Evolutionary conservation across 1,140 invertebrate species (phyloP).

Genomic region (Bombus consobrinus): DNA sequence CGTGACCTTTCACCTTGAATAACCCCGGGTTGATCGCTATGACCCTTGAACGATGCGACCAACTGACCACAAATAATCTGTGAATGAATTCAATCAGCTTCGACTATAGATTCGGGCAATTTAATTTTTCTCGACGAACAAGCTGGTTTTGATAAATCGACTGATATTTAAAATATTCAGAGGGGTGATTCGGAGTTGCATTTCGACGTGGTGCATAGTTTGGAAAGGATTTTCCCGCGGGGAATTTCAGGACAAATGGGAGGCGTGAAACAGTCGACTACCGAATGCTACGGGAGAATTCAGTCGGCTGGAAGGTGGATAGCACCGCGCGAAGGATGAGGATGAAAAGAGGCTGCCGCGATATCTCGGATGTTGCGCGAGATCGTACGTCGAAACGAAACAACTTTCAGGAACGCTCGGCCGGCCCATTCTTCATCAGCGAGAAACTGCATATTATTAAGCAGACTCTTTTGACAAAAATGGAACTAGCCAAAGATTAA

Average conservation of each 20-base stretch:
- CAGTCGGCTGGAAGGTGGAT: constrained; percentile 34
- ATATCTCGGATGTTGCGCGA: constrained; percentile 1
- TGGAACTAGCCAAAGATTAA: too few relatives aligned
- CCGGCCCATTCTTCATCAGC: neutral
- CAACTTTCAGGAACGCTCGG: neutral
- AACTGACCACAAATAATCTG: neutral
- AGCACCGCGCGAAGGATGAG: neutral
- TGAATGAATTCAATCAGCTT: neutral
- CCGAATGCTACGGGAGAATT: constrained; percentile 32
- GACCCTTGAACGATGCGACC: neutral
- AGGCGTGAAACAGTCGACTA: constrained; percentile 24
- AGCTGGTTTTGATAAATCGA: too few relatives aligned
- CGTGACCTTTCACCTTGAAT: neutral
- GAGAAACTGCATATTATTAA: neutral
- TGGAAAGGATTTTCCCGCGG: constrained; percentile 43
- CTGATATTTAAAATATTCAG: neutral
- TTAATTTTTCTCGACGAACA: too few relatives aligned
- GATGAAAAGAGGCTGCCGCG: neutral
- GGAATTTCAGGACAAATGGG: constrained; percentile 59
- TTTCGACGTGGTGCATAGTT: neutral
- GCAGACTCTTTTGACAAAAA: neutral
- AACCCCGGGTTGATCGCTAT: neutral
- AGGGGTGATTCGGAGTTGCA: rapidly evolving
- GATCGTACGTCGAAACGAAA: neutral
- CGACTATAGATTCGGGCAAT: too few relatives aligned